These are phyloP conservation scores for Smithornis capensis DNA, from an alignment of 2,113 vertebrate genomes.

Conservation along the genomic window DNA sequence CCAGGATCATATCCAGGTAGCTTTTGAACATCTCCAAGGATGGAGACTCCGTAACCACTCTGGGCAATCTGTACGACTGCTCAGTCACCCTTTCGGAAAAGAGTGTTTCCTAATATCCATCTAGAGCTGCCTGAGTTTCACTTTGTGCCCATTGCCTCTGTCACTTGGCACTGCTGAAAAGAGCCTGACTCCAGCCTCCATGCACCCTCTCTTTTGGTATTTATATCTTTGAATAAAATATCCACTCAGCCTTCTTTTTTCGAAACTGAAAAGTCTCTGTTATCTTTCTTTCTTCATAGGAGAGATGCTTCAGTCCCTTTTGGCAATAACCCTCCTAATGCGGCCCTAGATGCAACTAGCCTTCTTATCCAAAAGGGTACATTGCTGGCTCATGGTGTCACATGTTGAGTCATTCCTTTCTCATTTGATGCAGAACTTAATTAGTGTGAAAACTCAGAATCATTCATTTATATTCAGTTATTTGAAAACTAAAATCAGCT, in stretches of 20 bases:
- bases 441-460: not conserved
- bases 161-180: not conserved
- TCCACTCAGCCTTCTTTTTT: not conserved
- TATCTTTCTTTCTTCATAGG: not conserved
- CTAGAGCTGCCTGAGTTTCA: not conserved
- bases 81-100: accelerated
- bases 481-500: not conserved
- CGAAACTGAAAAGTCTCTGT: not conserved
- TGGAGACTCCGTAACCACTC: not conserved
- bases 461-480: not conserved
- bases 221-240: not conserved
- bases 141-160: not conserved
- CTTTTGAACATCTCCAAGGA: not conserved
- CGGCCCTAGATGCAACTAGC: not conserved
- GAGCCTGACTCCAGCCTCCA: not conserved
- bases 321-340: not conserved
- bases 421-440: not conserved
- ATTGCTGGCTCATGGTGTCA: not conserved
- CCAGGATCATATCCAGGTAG: not conserved
- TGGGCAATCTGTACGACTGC: not conserved
- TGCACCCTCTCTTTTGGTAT: not conserved
- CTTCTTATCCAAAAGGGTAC: not conserved
- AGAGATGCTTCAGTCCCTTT: not conserved
- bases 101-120: not conserved
- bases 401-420: not conserved